phyloP scores from a whole-genome alignment of 2,113 vertebrate species.

The Sylvilagus bachmani region DNA sequence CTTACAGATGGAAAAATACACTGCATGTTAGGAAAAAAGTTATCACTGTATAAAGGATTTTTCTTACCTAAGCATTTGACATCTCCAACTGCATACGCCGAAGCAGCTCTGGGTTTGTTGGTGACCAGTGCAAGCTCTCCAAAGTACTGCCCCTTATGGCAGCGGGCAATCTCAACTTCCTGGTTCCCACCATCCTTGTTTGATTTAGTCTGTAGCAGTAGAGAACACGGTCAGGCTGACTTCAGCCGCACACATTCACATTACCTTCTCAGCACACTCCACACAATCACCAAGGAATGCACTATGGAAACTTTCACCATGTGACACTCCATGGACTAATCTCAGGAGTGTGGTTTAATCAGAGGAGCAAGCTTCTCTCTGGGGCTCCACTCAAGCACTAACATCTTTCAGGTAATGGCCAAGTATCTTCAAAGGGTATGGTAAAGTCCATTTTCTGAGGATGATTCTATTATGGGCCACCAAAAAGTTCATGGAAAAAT shows the following conservation, averaged over 20 bases:
- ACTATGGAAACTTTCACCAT: neutral
- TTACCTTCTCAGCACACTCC: neutral
- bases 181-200: conserved; percentile 93
- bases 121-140: conserved; percentile 99
- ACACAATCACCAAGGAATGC: neutral
- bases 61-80: conserved; percentile 97
- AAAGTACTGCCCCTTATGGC: conserved; percentile 97
- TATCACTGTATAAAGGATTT: conserved; percentile 31
- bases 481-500: too few species aligned
- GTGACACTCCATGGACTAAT: neutral
- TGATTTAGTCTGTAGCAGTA: conserved; percentile 91
- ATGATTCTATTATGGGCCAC: neutral
- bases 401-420: neutral
- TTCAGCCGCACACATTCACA: neutral
- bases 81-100: conserved; percentile 95
- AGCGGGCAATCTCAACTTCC: conserved; percentile 97
- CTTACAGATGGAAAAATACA: neutral
- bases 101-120: conserved; percentile 99
- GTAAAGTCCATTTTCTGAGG: neutral
- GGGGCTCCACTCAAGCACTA: neutral
- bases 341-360: neutral
- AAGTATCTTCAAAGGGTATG: neutral
- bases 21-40: neutral
- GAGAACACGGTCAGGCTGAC: conserved; percentile 52
- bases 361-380: neutral